Percentiles rank a stretch among this genome's conserved stretches.
These are phyloP conservation scores for Nesogale talazaci DNA, from an alignment of 2,113 vertebrate species.

Conservation along the genomic window DNA sequence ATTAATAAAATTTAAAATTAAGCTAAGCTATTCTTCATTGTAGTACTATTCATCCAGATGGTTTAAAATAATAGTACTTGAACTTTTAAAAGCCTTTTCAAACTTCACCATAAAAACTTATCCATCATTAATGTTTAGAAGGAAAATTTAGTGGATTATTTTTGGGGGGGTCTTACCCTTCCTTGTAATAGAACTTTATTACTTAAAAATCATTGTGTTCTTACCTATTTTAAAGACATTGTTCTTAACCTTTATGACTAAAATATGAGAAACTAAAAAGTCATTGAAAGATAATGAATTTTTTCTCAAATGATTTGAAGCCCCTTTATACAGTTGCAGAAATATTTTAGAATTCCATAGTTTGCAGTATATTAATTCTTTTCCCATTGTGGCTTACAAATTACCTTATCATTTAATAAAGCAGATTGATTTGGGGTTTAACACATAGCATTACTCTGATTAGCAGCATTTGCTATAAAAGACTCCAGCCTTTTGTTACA, in stretches of 20 bases:
- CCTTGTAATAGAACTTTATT: background rate
- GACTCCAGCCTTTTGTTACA: background rate
- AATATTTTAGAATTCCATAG: slow-evolving; percentile 13
- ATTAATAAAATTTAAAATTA: background rate
- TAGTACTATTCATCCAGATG: background rate
- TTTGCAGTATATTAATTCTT: slow-evolving; percentile 8
- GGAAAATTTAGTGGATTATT: background rate
- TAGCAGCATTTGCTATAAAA: background rate
- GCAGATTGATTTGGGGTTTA: background rate
- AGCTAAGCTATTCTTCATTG: background rate
- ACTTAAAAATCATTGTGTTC: background rate
- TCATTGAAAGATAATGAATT: no score
- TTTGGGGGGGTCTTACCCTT: slow-evolving; percentile 8
- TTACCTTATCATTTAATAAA: slow-evolving; percentile 49
- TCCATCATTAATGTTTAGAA: slow-evolving; percentile 12
- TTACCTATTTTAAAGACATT: no score
- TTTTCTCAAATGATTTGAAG: no score
- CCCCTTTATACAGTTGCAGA: slow-evolving; percentile 20
- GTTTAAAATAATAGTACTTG: slow-evolving; percentile 29
- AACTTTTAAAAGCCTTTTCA: background rate
- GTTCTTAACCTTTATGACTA: no score
- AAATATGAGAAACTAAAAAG: no score
- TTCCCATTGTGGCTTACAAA: slow-evolving; percentile 53
- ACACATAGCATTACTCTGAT: background rate
- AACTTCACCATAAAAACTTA: slow-evolving; percentile 42